A percentile compares a stretch with the other conserved stretches of the same genome.
Evolutionary conservation across 2,113 vertebrate species (phyloP).

Genomic region (Sphaerodactylus townsendi): DNA sequence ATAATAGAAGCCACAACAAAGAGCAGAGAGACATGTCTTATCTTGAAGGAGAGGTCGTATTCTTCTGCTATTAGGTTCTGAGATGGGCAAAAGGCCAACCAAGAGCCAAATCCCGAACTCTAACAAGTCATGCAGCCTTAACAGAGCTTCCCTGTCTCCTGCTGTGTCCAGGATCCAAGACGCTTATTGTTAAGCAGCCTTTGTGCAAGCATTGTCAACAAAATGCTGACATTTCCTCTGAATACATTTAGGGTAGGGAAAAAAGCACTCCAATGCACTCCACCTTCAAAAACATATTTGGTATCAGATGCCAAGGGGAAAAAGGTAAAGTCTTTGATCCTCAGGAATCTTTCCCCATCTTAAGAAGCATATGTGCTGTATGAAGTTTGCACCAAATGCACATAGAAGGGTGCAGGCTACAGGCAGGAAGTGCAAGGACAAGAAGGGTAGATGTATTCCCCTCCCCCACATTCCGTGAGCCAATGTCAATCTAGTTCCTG

Average conservation of each 20-base stretch:
- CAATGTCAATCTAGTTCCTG: neutral
- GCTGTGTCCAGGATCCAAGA: neutral
- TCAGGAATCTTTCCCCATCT: neutral
- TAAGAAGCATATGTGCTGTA: neutral
- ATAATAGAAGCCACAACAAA: neutral
- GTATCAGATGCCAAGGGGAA: neutral
- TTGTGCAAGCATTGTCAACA: neutral
- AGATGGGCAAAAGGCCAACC: neutral
- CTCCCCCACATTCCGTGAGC: neutral
- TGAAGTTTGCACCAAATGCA: no score
- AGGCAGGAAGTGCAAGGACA: neutral
- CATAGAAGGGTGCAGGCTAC: neutral
- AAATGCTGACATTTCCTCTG: neutral
- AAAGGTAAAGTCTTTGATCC: no score
- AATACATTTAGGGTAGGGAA: neutral
- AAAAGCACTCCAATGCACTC: neutral
- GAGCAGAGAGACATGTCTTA: neutral
- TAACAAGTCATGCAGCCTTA: neutral
- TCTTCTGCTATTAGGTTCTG: neutral
- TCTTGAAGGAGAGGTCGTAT: neutral
- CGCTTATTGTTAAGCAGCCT: neutral
- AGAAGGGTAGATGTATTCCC: no score
- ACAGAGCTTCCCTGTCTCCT: neutral
- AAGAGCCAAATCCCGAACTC: neutral
- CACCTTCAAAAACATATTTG: neutral